Percentiles rank a stretch among this genome's conserved stretches.
phyloP scores from a whole-genome alignment of 2,113 vertebrate genomes.

The Semicossyphus pulcher region DNA sequence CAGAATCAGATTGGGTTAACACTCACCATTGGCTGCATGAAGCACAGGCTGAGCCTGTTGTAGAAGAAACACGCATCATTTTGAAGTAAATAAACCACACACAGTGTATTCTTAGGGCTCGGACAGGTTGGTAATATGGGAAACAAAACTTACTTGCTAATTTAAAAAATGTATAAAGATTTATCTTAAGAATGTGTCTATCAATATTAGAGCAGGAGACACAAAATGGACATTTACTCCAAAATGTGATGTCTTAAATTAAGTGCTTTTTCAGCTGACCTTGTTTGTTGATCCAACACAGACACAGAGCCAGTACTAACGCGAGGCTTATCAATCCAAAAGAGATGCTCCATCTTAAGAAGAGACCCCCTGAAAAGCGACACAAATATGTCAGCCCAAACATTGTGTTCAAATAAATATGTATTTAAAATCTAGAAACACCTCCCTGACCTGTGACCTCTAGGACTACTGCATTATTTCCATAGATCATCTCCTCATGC shows the following conservation, averaged over 20 bases:
- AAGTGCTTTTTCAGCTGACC: too few relatives aligned
- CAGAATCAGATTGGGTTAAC: background rate
- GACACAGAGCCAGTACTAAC: background rate
- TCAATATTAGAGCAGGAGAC: too few relatives aligned
- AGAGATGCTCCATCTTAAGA: accelerated
- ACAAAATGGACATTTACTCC: too few relatives aligned
- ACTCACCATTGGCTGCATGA: slow-evolving; percentile 4
- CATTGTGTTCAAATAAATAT: background rate
- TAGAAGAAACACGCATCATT: background rate
- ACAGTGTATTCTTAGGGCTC: background rate
- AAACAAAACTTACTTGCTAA: too few relatives aligned
- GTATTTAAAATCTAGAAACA: background rate
- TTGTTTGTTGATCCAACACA: slow-evolving; percentile 18
- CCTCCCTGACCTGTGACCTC: slow-evolving; percentile 35
- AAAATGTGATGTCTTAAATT: too few relatives aligned
- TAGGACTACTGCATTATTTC: slow-evolving; percentile 47
- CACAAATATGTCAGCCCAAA: background rate
- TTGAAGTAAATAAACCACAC: background rate
- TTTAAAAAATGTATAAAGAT: too few relatives aligned
- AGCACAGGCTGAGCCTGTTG: background rate
- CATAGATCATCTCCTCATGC: background rate
- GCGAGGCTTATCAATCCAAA: background rate
- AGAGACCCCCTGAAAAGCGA: slow-evolving; percentile 5
- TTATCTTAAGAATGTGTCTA: too few relatives aligned
- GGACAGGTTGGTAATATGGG: background rate